Conservation (phyloP, 2,113 vertebrate genomes). For the Pomatorhinus ruficollis region DNA sequence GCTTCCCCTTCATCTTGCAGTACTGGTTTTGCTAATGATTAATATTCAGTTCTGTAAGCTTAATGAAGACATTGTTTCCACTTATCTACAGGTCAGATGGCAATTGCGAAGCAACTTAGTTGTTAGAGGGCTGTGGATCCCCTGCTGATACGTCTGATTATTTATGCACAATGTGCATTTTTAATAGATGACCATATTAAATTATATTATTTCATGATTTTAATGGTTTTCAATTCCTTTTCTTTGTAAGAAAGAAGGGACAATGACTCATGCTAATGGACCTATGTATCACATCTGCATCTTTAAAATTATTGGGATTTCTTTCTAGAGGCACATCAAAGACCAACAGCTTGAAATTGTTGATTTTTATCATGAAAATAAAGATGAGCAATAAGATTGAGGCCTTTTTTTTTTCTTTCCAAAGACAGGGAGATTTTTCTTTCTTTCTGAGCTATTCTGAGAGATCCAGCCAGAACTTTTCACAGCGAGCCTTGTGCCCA, state of each 20-base stretch:
- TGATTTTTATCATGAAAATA: background rate
- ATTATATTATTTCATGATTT: background rate
- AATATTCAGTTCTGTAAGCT: background rate
- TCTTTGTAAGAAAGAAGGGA: background rate
- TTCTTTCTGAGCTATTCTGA: background rate
- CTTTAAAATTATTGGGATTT: background rate
- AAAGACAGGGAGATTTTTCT: background rate
- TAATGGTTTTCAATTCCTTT: background rate
- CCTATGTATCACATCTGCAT: background rate
- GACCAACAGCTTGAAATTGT: background rate
- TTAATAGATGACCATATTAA: conserved; percentile 18
- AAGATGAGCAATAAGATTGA: background rate
- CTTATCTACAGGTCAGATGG: conserved; percentile 47
- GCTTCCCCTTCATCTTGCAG: background rate
- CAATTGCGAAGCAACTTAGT: conserved; percentile 7
- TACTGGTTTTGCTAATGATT: conserved; percentile 12
- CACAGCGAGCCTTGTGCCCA: background rate
- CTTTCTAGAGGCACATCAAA: background rate
- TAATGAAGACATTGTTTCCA: conserved; percentile 49
- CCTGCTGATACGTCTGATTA: conserved; percentile 6
- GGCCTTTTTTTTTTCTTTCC: background rate
- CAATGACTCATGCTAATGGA: background rate
- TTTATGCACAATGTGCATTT: conserved; percentile 6
- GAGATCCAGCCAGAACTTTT: background rate
- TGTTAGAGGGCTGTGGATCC: background rate